Evolutionary conservation across 2,113 vertebrate species (phyloP).

Genomic region (Xenopus borealis): DNA sequence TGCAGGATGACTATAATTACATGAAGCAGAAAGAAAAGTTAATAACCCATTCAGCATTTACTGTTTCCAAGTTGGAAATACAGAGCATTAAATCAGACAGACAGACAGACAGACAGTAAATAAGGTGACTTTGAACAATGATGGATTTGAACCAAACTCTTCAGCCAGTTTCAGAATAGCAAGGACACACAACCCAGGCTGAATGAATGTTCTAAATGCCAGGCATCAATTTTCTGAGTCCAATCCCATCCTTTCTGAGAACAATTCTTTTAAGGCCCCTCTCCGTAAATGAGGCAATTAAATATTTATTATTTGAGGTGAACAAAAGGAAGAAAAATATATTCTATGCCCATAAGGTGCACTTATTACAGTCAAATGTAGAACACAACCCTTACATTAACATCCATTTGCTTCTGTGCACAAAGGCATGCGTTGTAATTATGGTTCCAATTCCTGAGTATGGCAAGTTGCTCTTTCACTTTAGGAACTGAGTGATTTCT

Average conservation of each 20-base stretch:
- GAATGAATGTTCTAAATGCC: slow-evolving; percentile 1
- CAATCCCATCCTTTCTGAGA: slow-evolving; percentile 32
- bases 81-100: neutral
- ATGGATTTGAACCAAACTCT: neutral
- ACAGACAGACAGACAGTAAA: slow-evolving; percentile 1
- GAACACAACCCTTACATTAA: slow-evolving; percentile 17
- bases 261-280: slow-evolving; percentile 17
- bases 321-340: slow-evolving; percentile 12
- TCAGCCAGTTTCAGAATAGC: slow-evolving; percentile 19
- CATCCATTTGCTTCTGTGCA: slow-evolving; percentile 12
- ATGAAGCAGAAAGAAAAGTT: neutral
- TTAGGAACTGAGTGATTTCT: slow-evolving; percentile 20
- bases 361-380: slow-evolving; percentile 18
- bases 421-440: neutral
- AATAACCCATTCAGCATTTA: slow-evolving; percentile 19
- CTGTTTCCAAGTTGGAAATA: neutral
- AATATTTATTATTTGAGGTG: slow-evolving; percentile 35
- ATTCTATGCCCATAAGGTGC: slow-evolving; percentile 19
- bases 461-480: slow-evolving; percentile 3
- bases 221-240: slow-evolving; percentile 1
- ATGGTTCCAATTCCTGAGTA: neutral
- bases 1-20: neutral
- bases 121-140: slow-evolving; percentile 18
- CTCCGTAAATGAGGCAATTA: slow-evolving; percentile 20
- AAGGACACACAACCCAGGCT: neutral